Base-by-base conservation (phyloP, 2,113 vertebrate genomes). In the Alexandromys fortis region DNA sequence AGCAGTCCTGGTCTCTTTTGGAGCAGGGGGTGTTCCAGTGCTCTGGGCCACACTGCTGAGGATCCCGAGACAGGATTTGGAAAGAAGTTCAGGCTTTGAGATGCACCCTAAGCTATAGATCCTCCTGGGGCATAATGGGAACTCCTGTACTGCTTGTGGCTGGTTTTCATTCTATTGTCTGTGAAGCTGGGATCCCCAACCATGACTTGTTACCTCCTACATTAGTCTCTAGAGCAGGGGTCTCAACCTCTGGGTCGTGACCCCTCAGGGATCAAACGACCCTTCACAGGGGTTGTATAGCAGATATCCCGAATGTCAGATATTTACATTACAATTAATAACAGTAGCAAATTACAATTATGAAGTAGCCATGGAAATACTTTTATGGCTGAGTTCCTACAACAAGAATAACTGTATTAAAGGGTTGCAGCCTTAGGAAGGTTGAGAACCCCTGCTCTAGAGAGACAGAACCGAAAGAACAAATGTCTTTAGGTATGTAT, bases 1-100 rank as follows among this genome's bases (percentile, higher is more conserved):
- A 38, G 0, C 4, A n/a, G 58, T 0, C 1, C 0, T 0, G 19
- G 58, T 24, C 77, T 49, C 1, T 38, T 38, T 38, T 88, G 19
- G 49, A 33, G 28, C 45, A n/a, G 45, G 9, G 67, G 30, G 67
- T 68, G 10, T 67, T n/a, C 47, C 35, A 49, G n/a, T 2, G 42
- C 42, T 35, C 65, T 49, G 9, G 33, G 52, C 24, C 19, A 12
- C 16, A 11, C 0, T 3, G 14, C 3, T 3, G 19, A 21, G 26
- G 86, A 35, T 6, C 49, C 2, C 0, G 11, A 72, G 75, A 14
- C 63, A 65, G 28, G 30, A 79, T 70, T 4, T 21, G 65, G 86
- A 52, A n/a, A n/a, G 21, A 12, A 76, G 55, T 26, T 17, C 13
- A 17, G 1, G 30, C 67, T 47, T n/a, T 11, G 24, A 9, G 79